A percentile compares a stretch with the other conserved stretches of the same genome.
Conservation (phyloP, 2,888 invertebrate species). For the Eristalinus sepulchralis region DNA sequence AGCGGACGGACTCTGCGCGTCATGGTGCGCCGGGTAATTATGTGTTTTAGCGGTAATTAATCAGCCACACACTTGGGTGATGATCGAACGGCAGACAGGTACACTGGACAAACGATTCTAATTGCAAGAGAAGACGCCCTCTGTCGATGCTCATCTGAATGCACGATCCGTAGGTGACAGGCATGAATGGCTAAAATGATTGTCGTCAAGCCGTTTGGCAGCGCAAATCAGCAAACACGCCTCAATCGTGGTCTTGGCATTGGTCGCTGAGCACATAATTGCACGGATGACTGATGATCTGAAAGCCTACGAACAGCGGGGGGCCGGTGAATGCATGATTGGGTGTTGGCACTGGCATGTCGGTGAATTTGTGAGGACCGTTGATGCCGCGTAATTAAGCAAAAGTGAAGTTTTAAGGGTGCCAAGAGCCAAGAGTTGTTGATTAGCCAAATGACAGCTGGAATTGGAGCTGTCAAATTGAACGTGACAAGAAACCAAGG, state of each 20-base stretch:
- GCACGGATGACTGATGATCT: slow-evolving; percentile 54
- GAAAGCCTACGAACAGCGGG: slow-evolving; percentile 61
- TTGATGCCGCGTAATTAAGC: not conserved
- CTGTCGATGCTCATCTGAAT: not conserved
- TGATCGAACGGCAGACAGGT: slow-evolving; percentile 13
- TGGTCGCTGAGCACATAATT: slow-evolving; percentile 53
- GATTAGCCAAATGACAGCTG: not conserved
- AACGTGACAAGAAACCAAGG: not conserved
- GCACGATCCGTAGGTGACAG: not conserved
- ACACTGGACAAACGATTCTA: not conserved
- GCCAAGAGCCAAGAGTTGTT: not conserved
- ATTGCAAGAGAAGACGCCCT: not conserved
- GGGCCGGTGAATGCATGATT: slow-evolving; percentile 31
- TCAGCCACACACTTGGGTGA: slow-evolving; percentile 20
- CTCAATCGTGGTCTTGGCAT: slow-evolving; percentile 47
- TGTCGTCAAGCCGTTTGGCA: slow-evolving; percentile 19
- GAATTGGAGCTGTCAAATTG: not conserved
- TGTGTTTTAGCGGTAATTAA: slow-evolving; percentile 32
- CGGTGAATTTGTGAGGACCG: slow-evolving; percentile 11
- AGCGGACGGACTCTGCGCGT: not conserved
- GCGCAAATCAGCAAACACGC: slow-evolving; percentile 28
- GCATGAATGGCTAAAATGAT: slow-evolving; percentile 1
- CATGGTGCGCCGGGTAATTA: slow-evolving; percentile 7
- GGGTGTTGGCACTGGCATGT: slow-evolving; percentile 59
- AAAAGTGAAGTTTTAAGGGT: not conserved